phyloP scores from a whole-genome alignment of 2,113 vertebrate species.

The Mormoops blainvillei region DNA sequence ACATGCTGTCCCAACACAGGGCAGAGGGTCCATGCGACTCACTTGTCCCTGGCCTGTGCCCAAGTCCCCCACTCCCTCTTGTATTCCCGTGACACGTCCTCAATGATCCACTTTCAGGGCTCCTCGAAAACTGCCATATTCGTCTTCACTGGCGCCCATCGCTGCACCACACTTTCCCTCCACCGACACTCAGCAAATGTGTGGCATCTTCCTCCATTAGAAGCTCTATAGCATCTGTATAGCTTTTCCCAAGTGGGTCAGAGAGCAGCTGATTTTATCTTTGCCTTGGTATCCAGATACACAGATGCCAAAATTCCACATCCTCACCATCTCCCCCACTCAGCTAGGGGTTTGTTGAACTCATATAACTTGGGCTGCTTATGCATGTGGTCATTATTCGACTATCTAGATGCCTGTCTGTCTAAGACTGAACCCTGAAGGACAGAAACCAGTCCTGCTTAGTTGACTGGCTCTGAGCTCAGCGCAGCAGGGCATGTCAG shows the following conservation, averaged over 20 bases:
- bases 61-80: not conserved
- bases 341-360: not conserved
- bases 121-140: not conserved
- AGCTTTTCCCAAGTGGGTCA: not conserved
- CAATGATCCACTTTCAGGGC: not conserved
- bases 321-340: not conserved
- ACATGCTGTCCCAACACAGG: not conserved
- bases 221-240: not conserved
- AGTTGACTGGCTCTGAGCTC: not conserved
- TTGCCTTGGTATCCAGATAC: not conserved
- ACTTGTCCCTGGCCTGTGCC: not conserved
- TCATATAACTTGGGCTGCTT: not conserved
- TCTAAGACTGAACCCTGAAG: not conserved
- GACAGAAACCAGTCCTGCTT: not conserved
- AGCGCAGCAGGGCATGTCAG: not conserved
- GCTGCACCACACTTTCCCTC: rapidly evolving
- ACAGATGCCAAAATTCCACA: not conserved
- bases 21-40: not conserved
- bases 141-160: not conserved
- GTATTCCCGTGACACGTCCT: not conserved
- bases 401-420: not conserved
- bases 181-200: not conserved
- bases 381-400: not conserved
- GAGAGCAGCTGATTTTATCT: not conserved
- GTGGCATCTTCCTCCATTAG: not conserved